Evolutionary conservation across 2,888 invertebrate genomes (phyloP), one percentile per base, ranked within the genome.

Genomic region (Oscheius onirici): DNA sequence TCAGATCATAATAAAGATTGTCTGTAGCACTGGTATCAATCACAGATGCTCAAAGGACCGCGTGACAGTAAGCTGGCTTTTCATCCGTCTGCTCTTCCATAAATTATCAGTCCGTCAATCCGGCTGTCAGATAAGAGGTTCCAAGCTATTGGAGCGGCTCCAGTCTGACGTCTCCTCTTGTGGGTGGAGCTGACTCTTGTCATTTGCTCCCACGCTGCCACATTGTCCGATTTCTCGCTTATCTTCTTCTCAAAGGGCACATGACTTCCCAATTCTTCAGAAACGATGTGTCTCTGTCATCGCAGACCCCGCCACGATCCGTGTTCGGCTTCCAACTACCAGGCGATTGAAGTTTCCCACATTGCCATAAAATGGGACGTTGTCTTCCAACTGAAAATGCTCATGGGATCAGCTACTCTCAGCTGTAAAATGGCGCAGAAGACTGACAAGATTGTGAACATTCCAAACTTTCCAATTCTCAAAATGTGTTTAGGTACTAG

Each of bases 341-440:
- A 74, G 46, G 77, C 84, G 71, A 75, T 86, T n/a, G 70, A 66
- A n/a, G 79, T 86, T 40, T 73, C 77, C 55, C 84, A 86, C 71
- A 79, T 83, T 20, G 75, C 81, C 54, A 80, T 85, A 74, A 82
- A 85, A 68, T 85, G 85, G 86, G 79, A 79, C 43, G 83, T 86
- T 20, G 75, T 79, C 40, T 85, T 85, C 69, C 78, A 79, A 58
- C 67, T 76, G 28, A 69, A 74, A 69, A 82, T 81, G 82, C 73
- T 86, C 46, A 78, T 78, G 71, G 86, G 86, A 11, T 72, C 69
- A 22, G 84, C 78, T 26, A 75, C 80, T 13, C 72, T 86, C 43
- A 58, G 77, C 13, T 73, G 80, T 72, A 76, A 78, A 70, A 76
- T 76, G 40, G 60, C 82, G 24, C 70, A 80, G 15, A 72, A 81